Evolutionary conservation across 2,113 vertebrate genomes (phyloP), one percentile per base, ranked within the genome.

Genomic region (Sphyrna mokarran): DNA sequence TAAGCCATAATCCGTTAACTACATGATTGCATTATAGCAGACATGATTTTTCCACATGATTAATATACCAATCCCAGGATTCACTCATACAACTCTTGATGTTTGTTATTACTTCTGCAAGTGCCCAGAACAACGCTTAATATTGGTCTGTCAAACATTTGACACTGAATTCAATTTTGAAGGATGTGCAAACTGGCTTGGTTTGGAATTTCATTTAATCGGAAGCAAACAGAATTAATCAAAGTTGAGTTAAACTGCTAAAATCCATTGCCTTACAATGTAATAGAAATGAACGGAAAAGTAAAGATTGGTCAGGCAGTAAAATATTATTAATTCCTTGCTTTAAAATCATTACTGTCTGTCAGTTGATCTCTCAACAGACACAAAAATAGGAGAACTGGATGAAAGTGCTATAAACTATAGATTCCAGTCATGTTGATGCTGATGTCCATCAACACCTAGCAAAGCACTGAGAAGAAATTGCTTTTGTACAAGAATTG

Each of bases 151-250:
- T 43, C 43, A 95, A 72, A 95, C 11, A 54, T 33, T 94, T 95
- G 94, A 95, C 94, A 95, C 20, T 48, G 70, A 95, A 48, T 95
- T 95, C 68, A 95, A 76, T 95, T 95, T 70, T 95, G 68, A 95
- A 66, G 23, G 94, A 95, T 95, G 94, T 95, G 43, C 40, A 72
- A 72, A 95, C 94, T 72, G 68, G 94, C 94, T 72, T 95, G 94
- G 68, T 95, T 95, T 95, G 94, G 40, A 72, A 95, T 16, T 72
- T 26, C 54, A 95, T 95, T 95, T 76, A 48, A 95, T 95, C 43
- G 68, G 94, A 95, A 95, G 16, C 22, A 72, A 95, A 95, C 69
- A 72, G 43, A 72, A 95, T 95, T 72, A 22, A 95, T 54, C 94
- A 95, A 95, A 95, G 69, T 40, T 76, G 37, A 54, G 69, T 33